phyloP scores from a whole-genome alignment of 2,888 invertebrate species.

The Dastarcus helophoroides region DNA sequence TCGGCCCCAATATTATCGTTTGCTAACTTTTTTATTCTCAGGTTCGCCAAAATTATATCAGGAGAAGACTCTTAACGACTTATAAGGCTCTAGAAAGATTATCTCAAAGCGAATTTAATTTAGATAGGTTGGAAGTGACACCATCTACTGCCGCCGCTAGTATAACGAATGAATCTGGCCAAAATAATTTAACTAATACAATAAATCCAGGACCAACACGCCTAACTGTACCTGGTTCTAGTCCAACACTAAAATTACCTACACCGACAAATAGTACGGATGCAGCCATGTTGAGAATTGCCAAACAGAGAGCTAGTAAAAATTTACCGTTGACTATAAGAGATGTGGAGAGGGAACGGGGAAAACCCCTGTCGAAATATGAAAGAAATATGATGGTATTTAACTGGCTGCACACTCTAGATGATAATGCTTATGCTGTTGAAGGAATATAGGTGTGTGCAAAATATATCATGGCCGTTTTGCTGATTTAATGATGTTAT shows the following conservation, averaged over 20 bases:
- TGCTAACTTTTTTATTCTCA: conserved; percentile 21
- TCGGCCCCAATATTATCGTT: not conserved
- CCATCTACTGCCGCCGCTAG: conserved; percentile 40
- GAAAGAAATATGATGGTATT: conserved; percentile 93
- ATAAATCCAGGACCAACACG: conserved; percentile 28
- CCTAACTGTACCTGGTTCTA: conserved; percentile 36
- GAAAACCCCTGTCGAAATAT: conserved; percentile 76
- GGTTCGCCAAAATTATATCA: conserved; percentile 73
- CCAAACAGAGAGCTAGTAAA: conserved; percentile 39
- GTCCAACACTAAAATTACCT: conserved; percentile 24
- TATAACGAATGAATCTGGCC: conserved; percentile 16
- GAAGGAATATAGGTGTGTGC: conserved; percentile 40
- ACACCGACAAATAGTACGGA: conserved; percentile 35
- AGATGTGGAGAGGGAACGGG: conserved; percentile 70
- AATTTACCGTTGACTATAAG: conserved; percentile 57
- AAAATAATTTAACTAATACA: conserved; percentile 12
- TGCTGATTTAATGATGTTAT: too few relatives aligned
- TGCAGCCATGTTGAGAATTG: conserved; percentile 33
- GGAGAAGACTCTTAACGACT: conserved; percentile 63
- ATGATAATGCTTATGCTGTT: conserved; percentile 51
- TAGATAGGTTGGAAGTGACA: conserved; percentile 59
- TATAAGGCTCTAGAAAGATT: conserved; percentile 70
- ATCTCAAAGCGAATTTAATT: conserved; percentile 75
- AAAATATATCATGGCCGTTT: too few relatives aligned
- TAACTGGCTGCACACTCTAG: conserved; percentile 84